Percentiles rank a stretch among this genome's conserved stretches.
Conservation (phyloP, 2,113 vertebrate genomes). For the Hippocampus comes region DNA sequence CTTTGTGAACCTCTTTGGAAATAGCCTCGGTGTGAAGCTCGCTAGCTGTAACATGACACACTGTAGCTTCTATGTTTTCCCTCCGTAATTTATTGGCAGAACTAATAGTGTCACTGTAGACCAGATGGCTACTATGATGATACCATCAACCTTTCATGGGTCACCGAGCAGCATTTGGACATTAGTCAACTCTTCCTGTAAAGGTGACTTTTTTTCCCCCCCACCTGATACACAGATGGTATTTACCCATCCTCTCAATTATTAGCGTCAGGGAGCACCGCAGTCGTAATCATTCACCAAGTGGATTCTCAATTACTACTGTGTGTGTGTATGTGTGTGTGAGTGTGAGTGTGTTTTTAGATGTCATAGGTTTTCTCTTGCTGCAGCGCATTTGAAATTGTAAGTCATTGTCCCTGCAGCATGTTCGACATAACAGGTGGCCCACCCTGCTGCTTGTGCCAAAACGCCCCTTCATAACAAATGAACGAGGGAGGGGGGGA, state of each 20-base stretch:
- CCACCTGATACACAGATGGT: conserved; percentile 56
- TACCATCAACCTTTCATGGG: conserved; percentile 45
- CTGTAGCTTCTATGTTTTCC: conserved; percentile 22
- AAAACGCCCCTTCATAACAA: not conserved
- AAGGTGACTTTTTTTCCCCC: conserved; percentile 27
- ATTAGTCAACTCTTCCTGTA: conserved; percentile 42
- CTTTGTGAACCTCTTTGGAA: not conserved
- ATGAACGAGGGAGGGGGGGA: not conserved
- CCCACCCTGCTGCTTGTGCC: not conserved
- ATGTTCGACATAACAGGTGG: not conserved
- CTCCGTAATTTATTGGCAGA: conserved; percentile 47
- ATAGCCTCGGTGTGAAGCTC: not conserved
- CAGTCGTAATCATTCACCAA: conserved; percentile 18
- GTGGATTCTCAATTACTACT: conserved; percentile 5
- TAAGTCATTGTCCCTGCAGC: not conserved
- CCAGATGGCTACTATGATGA: conserved; percentile 60
- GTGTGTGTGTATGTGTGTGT: conserved; percentile 3
- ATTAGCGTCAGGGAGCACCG: conserved; percentile 36
- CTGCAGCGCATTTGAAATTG: not conserved
- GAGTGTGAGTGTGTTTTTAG: not conserved
- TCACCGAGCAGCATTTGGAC: conserved; percentile 39
- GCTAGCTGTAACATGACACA: too few relatives aligned
- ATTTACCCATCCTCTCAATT: conserved; percentile 43
- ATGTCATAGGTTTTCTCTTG: not conserved
- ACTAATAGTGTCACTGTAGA: conserved; percentile 25